Base-by-base conservation (phyloP, 2,797 vertebrate species). In the Sparus aurata region DNA sequence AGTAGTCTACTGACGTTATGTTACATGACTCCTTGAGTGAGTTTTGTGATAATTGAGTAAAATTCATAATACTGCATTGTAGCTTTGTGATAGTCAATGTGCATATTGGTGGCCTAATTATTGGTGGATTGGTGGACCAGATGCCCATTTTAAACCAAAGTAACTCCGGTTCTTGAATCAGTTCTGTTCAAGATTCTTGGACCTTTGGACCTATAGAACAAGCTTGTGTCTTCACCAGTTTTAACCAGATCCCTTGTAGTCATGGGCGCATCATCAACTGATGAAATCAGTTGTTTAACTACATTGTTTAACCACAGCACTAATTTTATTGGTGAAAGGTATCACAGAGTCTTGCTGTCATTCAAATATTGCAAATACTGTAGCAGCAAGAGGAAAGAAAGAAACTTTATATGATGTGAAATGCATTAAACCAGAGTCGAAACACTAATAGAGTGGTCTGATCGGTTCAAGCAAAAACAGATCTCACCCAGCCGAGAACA, bases 71-170 rank as follows among this genome's bases (percentile, higher is more conserved):
- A 49, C 62, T 30, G 3, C 6, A 30, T 16, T 61, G 46, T 20
- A 43, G 22, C 57, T 50, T 5, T 6, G 34, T 43, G 3, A 67
- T 22, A 69, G 27, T 58, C 63, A 5, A 43, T 22, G 18, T 60
- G 41, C 22, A 59, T 52, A 78, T 13, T 53, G 52, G 67, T 38
- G 34, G 34, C 60, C 13, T 46, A 41, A 50, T 45, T 47, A 54
- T 65, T 20, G 22, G 12, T 34, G 22, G n/a, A 65, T n/a, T n/a
- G n/a, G n/a, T n/a, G n/a, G 20, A 78, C 50, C 43, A 38, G 38
- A 11, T 11, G 34, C 34, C 34, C 7, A 34, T 38, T 38, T 38
- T 38, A 38, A 9, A 38, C 10, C 38, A 38, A 11, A 38, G 38
- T 38, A 38, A 38, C 38, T 11, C 38, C 38, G 38, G 34, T 38